Percentiles rank a stretch among this genome's conserved stretches.
phyloP scores from a whole-genome alignment of 2,888 invertebrate genomes.

The Chrysina gloriosa region DNA sequence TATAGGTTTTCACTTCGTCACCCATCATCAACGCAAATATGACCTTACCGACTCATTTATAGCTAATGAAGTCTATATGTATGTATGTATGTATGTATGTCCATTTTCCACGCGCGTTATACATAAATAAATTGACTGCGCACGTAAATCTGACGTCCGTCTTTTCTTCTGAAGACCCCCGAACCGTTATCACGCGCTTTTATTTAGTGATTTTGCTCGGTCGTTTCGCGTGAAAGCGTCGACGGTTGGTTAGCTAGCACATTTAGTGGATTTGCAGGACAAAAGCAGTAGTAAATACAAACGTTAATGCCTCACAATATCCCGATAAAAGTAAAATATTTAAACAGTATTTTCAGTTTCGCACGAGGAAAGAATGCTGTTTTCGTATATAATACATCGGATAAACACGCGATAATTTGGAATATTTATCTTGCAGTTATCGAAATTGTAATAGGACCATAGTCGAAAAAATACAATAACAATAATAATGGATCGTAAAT shows the following conservation, averaged over 20 bases:
- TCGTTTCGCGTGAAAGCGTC: not conserved
- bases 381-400: no score
- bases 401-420: no score
- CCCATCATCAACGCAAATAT: not conserved
- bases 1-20: slow-evolving; percentile 9
- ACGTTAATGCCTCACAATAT: slow-evolving; percentile 5
- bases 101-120: not conserved
- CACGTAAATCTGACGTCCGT: not conserved
- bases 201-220: not conserved
- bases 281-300: not conserved
- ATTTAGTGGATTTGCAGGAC: not conserved
- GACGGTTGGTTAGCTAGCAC: not conserved
- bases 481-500: no score
- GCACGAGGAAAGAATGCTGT: not conserved
- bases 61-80: not conserved
- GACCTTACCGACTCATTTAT: slow-evolving; percentile 7
- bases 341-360: not conserved
- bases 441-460: no score
- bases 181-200: not conserved
- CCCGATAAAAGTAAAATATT: not conserved
- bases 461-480: no score
- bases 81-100: not conserved
- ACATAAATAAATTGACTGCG: not conserved
- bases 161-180: not conserved
- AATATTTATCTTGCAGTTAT: no score